These are phyloP conservation scores for Leptinotarsa tumamoca DNA, from an alignment of 2,888 invertebrate genomes.

Conservation along the genomic window DNA sequence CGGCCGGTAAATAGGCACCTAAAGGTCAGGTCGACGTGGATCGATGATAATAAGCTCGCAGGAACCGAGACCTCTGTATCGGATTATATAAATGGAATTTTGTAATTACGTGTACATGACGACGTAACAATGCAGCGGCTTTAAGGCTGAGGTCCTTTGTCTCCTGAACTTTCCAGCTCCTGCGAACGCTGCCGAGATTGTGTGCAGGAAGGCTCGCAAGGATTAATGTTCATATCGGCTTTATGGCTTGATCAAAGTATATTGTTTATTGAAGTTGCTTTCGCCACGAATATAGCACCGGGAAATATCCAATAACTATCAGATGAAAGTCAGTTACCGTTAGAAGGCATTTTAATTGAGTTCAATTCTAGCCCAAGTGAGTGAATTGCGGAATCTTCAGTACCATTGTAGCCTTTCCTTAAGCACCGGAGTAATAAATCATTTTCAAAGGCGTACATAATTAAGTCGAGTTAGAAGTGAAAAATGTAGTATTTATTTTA, in stretches of 20 bases:
- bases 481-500: too few species aligned
- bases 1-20: neutral
- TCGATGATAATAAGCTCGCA: neutral
- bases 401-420: too few species aligned
- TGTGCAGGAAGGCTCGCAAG: neutral
- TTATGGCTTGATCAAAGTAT: neutral
- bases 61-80: neutral
- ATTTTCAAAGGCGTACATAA: too few species aligned
- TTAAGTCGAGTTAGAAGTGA: too few species aligned
- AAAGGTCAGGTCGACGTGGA: neutral
- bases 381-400: too few species aligned
- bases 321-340: neutral
- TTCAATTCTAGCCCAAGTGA: too few species aligned
- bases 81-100: slow-evolving; percentile 16
- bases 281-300: neutral
- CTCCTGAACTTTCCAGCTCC: neutral
- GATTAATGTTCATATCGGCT: neutral
- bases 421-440: too few species aligned
- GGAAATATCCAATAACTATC: neutral
- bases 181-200: neutral
- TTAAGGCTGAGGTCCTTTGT: neutral
- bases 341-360: neutral
- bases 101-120: slow-evolving; percentile 6
- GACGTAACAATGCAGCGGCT: slow-evolving; percentile 8
- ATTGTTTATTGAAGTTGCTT: neutral